Evolutionary conservation across 1,140 invertebrate species (phyloP).

Genomic region (Cryptotermes secundus): DNA sequence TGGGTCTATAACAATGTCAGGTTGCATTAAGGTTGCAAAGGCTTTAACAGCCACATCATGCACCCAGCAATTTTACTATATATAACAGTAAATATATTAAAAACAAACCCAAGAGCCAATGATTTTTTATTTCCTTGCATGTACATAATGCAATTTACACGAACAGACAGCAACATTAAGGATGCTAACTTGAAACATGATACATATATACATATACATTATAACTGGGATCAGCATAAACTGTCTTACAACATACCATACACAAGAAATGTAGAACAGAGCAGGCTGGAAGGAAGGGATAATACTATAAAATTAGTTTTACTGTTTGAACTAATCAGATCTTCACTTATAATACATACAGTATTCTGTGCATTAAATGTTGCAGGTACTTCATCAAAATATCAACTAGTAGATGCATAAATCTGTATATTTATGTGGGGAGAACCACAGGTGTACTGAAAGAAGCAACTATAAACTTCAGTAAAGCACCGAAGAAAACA

Average conservation of each 20-base stretch:
- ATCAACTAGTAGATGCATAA: background rate
- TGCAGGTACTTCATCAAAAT: background rate
- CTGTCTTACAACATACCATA: background rate
- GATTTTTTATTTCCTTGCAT: background rate
- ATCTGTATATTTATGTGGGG: too few species aligned
- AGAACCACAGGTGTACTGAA: too few species aligned
- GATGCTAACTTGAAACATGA: background rate
- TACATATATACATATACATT: background rate
- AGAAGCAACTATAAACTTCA: too few species aligned
- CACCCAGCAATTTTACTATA: too few species aligned
- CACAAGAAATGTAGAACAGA: background rate
- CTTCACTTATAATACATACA: background rate
- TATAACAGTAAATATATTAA: too few species aligned
- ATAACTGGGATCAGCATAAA: background rate
- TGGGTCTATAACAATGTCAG: too few species aligned
- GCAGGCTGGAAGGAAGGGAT: background rate
- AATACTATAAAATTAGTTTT: background rate
- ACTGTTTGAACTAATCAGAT: background rate
- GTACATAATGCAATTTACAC: background rate
- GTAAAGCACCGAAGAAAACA: too few species aligned
- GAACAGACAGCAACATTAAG: background rate
- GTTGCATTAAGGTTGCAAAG: too few species aligned
- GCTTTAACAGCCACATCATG: too few species aligned
- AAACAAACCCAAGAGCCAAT: too few species aligned
- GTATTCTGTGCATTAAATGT: conserved; percentile 3